Percentiles rank a stretch among this genome's conserved stretches.
phyloP scores from a whole-genome alignment of 1,140 invertebrate species.

The Drosophila saltans region DNA sequence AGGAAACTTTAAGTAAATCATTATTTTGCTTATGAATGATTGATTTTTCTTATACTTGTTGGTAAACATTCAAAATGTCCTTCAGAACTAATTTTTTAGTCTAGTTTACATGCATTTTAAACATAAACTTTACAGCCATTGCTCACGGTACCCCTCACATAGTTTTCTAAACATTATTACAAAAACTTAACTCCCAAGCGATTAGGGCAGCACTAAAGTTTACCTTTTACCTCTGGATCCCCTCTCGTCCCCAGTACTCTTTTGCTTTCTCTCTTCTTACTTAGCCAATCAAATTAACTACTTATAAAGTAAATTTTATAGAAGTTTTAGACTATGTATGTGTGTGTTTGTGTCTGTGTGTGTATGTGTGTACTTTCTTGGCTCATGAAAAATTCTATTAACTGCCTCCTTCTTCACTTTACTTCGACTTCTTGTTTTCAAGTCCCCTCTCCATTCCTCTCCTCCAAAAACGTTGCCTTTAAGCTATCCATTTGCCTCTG shows the following conservation, averaged over 20 bases:
- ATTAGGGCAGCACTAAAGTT: conserved; percentile 61
- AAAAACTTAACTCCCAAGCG: conserved; percentile 66
- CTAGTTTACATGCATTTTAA: conserved; percentile 14
- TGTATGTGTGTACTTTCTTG: conserved; percentile 58
- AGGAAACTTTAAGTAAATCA: too few relatives aligned
- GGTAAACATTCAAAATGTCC: background rate
- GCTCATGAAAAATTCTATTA: conserved; percentile 81
- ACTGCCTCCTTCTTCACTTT: conserved; percentile 37
- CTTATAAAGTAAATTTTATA: conserved; percentile 76
- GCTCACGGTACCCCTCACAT: conserved; percentile 8
- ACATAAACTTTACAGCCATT: conserved; percentile 3
- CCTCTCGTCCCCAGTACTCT: conserved; percentile 3
- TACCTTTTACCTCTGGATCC: conserved; percentile 44
- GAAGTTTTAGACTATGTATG: conserved; percentile 53
- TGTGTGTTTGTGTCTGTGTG: background rate
- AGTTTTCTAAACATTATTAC: conserved; percentile 74
- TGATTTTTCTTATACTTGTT: background rate
- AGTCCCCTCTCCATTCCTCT: background rate
- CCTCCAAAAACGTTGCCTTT: conserved; percentile 17
- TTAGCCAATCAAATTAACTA: conserved; percentile 76
- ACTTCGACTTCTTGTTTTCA: conserved; percentile 11
- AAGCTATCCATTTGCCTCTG: conserved; percentile 47
- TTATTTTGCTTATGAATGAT: background rate
- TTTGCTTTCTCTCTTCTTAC: background rate
- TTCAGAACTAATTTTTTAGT: conserved; percentile 1